Evolutionary conservation across 2,113 vertebrate genomes (phyloP).

Genomic region (Chitala chitala): DNA sequence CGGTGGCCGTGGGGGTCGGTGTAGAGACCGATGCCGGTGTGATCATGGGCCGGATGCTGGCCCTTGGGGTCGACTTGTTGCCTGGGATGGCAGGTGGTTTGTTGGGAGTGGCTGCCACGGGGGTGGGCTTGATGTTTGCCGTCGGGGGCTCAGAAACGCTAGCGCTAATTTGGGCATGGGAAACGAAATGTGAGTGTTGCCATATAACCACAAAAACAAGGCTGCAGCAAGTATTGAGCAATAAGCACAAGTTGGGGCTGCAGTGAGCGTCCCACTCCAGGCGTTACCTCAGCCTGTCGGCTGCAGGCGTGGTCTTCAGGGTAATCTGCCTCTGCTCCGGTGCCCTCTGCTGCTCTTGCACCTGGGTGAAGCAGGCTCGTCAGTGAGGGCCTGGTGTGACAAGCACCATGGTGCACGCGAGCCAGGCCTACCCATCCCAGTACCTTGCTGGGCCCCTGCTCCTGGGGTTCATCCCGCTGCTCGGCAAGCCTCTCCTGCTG

Average conservation of each 20-base stretch:
- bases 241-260: too few relatives aligned
- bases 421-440: neutral
- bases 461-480: constrained; percentile 83
- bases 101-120: constrained; percentile 83
- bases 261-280: too few relatives aligned
- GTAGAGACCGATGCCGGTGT: constrained; percentile 88
- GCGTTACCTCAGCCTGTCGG: constrained; percentile 87
- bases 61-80: constrained; percentile 90
- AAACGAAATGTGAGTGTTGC: neutral
- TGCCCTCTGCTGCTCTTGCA: constrained; percentile 81
- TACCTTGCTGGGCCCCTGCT: constrained; percentile 83
- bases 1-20: constrained; percentile 92
- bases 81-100: constrained; percentile 87
- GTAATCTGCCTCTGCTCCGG: constrained; percentile 79
- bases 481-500: constrained; percentile 91
- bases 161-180: constrained; percentile 56
- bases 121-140: constrained; percentile 96
- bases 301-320: constrained; percentile 81
- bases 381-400: neutral
- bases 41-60: constrained; percentile 96
- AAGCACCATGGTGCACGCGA: neutral
- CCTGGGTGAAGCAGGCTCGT: constrained; percentile 52
- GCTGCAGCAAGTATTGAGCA: too few relatives aligned
- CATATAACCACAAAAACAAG: neutral
- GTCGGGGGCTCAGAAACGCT: constrained; percentile 91